A percentile compares a stretch with the other conserved stretches of the same genome.
Evolutionary conservation across 2,888 invertebrate genomes (phyloP).

Genomic region (Trichopoda pennipes): DNA sequence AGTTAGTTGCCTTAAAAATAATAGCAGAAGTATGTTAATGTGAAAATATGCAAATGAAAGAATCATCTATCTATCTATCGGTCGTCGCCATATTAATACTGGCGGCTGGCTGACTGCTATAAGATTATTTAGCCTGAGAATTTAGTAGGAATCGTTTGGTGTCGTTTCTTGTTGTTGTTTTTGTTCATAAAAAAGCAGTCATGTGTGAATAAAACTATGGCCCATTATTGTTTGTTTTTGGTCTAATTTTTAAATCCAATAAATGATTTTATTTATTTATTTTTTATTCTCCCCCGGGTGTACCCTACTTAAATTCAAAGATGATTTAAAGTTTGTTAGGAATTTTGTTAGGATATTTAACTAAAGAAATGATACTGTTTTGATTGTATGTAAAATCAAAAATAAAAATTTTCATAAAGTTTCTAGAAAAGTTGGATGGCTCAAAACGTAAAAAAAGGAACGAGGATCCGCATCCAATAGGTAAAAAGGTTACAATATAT

Average conservation of each 20-base stretch:
- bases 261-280: constrained; percentile 46
- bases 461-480: no score
- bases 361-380: no score
- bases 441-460: no score
- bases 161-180: constrained; percentile 25
- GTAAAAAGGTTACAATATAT: no score
- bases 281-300: background rate
- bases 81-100: constrained; percentile 19
- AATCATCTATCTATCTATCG: constrained; percentile 15
- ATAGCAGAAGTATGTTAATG: constrained; percentile 29
- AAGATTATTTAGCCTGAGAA: constrained; percentile 25
- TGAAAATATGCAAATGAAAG: constrained; percentile 13
- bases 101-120: background rate
- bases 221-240: background rate
- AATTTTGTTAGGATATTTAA: no score
- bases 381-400: no score
- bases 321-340: background rate
- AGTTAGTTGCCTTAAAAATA: constrained; percentile 1
- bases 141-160: background rate
- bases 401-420: no score
- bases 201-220: constrained; percentile 59
- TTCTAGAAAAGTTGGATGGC: no score
- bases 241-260: constrained; percentile 34
- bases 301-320: background rate
- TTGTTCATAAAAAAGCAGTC: constrained; percentile 27